phyloP scores from a whole-genome alignment of 2,113 vertebrate species.

The Chloroceryle aenea region DNA sequence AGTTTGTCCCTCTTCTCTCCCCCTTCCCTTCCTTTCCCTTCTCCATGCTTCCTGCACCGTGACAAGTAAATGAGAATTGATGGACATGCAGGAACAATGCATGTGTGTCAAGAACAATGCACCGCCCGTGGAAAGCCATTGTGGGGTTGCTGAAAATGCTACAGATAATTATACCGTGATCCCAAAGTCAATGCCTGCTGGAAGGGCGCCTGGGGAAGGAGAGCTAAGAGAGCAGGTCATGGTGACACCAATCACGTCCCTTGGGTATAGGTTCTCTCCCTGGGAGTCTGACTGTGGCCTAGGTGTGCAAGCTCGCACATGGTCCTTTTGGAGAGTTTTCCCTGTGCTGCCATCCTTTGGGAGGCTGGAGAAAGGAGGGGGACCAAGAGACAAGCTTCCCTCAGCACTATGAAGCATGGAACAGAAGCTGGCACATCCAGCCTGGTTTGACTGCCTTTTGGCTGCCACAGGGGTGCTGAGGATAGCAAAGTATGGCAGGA shows the following conservation, averaged over 20 bases:
- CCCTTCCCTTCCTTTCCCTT: neutral
- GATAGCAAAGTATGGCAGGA: neutral
- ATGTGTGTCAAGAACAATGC: constrained; percentile 62
- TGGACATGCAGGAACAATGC: constrained; percentile 60
- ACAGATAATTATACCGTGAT: constrained; percentile 27
- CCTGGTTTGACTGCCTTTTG: neutral
- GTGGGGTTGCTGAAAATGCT: constrained; percentile 43
- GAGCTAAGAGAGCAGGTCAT: constrained; percentile 29
- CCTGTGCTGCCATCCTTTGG: neutral
- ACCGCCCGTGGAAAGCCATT: constrained; percentile 43
- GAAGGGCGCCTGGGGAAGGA: constrained; percentile 13
- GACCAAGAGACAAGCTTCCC: neutral
- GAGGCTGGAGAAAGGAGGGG: neutral
- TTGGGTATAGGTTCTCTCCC: neutral
- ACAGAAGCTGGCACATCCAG: neutral
- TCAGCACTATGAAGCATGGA: accelerated
- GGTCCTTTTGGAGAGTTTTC: neutral
- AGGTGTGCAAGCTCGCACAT: accelerated
- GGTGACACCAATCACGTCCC: constrained; percentile 22
- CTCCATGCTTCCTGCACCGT: constrained; percentile 49
- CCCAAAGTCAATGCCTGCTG: constrained; percentile 28
- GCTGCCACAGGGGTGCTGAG: accelerated
- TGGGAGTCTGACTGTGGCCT: neutral
- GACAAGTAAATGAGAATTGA: constrained; percentile 76
- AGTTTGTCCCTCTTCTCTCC: neutral